Base-by-base conservation (phyloP, 2,888 invertebrate genomes). In the Athetis lepigone region DNA sequence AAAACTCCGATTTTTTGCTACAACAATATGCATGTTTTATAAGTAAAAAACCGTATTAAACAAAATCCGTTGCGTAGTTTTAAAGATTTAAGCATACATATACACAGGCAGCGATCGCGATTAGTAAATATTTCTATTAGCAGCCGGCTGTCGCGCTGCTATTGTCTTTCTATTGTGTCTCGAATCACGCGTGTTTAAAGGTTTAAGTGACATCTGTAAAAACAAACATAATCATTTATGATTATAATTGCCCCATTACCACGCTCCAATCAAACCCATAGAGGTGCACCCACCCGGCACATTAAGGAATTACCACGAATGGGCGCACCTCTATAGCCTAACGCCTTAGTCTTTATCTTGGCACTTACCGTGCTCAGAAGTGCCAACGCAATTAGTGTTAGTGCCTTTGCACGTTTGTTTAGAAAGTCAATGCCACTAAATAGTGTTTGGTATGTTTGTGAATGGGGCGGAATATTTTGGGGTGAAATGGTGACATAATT, bases 381-480 rank as follows among this genome's bases (percentile, higher is more conserved):
- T 68, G 63, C 69, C 63, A 68, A 58, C 29, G 63, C 59, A 63
- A 63, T 63, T 63, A 63, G 69, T 68, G 63, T 39, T 68, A 45
- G 63, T 45, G 29, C 69, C 16, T 23, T 9, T 37, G 29, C 58
- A 29, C 23, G 27, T 69, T 68, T 68, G 69, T 63, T 45, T 63
- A 16, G 37, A 37, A 63, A 63, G 37, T 68, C 69, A 58, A 68
- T 58, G 63, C 19, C 43, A 37, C 37, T 63, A 40, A 40, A 27
- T 46, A 46, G 25, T 46, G 39, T 59, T 68, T 36, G 23, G 29
- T 57, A 58, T 37, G 62, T 57, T 36, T 13, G 23, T 29, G 25
- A 9, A 29, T 29, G 9, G 13, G 4, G 16, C 11, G 9, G 18
- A 1, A 19, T 4, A 16, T 18, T 4, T 2, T 2, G 9, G 16